phyloP scores from a whole-genome alignment of 2,888 invertebrate species.

The Gasteruption jaculator region DNA sequence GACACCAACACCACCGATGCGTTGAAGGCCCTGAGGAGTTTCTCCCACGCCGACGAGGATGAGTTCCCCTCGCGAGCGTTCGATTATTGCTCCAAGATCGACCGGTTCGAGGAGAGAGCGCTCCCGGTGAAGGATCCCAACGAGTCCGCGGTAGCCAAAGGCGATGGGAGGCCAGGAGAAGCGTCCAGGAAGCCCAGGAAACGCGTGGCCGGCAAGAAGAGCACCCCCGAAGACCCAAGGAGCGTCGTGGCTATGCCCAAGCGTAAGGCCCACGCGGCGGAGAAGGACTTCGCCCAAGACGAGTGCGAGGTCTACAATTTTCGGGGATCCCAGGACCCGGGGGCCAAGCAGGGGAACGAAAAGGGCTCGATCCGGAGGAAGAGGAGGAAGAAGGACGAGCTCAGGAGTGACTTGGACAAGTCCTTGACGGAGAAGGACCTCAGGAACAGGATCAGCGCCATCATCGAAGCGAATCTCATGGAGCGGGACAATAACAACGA shows the following conservation, averaged over 20 bases:
- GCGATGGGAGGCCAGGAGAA: neutral
- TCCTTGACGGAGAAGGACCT: constrained; percentile 24
- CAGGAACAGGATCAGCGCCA: constrained; percentile 35
- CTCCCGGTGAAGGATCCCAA: too few species aligned
- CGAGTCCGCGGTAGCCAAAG: neutral
- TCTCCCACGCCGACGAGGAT: constrained; percentile 29
- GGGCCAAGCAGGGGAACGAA: neutral
- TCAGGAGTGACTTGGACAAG: constrained; percentile 10
- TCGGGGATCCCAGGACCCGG: constrained; percentile 14
- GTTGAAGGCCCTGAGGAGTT: constrained; percentile 40
- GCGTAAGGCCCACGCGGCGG: constrained; percentile 5
- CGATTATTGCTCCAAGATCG: constrained; percentile 17
- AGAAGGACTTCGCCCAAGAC: constrained; percentile 19
- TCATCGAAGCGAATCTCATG: constrained; percentile 38
- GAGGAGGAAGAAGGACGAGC: constrained; percentile 9
- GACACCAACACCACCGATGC: constrained; percentile 40
- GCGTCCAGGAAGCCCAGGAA: constrained; percentile 1
- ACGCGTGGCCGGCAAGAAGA: neutral
- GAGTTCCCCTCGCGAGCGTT: constrained; percentile 23
- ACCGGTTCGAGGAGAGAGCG: constrained; percentile 7
- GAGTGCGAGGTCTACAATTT: constrained; percentile 30
- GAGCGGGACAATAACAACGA: constrained; percentile 42
- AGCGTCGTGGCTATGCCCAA: constrained; percentile 1
- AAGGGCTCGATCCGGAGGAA: constrained; percentile 5
- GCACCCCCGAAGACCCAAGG: neutral